Evolutionary conservation across 2,888 invertebrate genomes (phyloP).

Genomic region (Drepanosiphum platanoidis): DNA sequence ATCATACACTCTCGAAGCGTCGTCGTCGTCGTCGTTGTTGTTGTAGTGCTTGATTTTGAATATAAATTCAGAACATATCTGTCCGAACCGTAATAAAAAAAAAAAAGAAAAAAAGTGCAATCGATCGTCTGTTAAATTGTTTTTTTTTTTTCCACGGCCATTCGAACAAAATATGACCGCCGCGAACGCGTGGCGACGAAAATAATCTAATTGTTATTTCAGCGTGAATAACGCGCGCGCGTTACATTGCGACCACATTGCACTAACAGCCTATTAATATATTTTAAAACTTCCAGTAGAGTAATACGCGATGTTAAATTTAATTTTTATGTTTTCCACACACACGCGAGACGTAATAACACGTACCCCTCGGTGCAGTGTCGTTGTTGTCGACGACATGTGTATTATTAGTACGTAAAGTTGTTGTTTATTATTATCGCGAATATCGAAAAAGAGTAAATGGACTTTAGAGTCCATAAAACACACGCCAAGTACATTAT

Average conservation of each 20-base stretch:
- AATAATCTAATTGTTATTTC: conserved; percentile 13
- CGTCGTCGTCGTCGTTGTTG: too few species aligned
- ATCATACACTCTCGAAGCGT: too few species aligned
- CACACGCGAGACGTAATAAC: background rate
- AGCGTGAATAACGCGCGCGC: background rate
- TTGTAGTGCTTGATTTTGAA: too few species aligned
- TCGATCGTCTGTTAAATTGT: background rate
- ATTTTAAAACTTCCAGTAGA: conserved; percentile 32
- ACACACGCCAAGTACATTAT: background rate
- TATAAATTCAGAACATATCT: too few species aligned
- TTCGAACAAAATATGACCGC: background rate
- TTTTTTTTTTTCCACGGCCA: background rate
- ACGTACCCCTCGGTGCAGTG: background rate
- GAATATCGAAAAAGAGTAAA: background rate
- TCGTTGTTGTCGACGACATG: background rate
- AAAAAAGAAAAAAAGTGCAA: background rate
- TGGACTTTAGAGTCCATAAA: background rate
- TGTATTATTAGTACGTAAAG: background rate
- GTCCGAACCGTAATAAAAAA: too few species aligned
- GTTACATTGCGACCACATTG: background rate
- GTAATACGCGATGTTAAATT: conserved; percentile 38
- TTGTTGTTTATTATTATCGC: background rate
- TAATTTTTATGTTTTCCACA: conserved; percentile 52
- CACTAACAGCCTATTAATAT: conserved; percentile 20
- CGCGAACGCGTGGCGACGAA: background rate